phyloP scores from a whole-genome alignment of 1,140 invertebrate genomes.

The Steinernema feltiae region DNA sequence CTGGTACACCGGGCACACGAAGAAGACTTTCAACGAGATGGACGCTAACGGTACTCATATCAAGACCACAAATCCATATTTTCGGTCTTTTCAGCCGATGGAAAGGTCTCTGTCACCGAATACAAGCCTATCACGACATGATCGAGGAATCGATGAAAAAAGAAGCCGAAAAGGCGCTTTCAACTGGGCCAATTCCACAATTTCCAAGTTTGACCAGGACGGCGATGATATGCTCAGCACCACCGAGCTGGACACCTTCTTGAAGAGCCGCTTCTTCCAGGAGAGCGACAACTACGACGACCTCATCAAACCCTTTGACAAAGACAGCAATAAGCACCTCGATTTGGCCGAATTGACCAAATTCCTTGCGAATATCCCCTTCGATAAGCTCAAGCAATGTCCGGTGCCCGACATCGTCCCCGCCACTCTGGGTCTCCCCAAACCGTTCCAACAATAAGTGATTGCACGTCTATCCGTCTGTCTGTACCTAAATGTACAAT shows the following conservation, averaged over 20 bases:
- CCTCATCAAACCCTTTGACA: not conserved
- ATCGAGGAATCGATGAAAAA: not conserved
- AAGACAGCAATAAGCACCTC: not conserved
- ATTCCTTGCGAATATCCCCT: not conserved
- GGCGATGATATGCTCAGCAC: not conserved
- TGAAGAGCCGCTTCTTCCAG: not conserved
- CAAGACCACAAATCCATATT: not conserved
- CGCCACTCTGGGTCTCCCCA: not conserved
- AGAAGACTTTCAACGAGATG: not conserved
- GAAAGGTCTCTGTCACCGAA: not conserved
- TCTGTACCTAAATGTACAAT: not conserved
- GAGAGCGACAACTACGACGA: not conserved
- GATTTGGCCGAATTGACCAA: not conserved
- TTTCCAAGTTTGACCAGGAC: not conserved
- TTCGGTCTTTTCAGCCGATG: not conserved
- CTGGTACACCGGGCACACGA: not conserved
- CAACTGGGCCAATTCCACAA: not conserved
- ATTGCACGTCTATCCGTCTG: too few species aligned
- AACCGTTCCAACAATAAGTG: not conserved
- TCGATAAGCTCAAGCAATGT: not conserved
- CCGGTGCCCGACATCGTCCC: not conserved
- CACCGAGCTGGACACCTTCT: not conserved
- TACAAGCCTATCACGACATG: constrained; percentile 4
- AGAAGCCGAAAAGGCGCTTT: constrained; percentile 1
- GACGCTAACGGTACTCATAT: not conserved